Evolutionary conservation across 2,113 vertebrate genomes (phyloP), one percentile per base, ranked within the genome.

Genomic region (Athene noctua): DNA sequence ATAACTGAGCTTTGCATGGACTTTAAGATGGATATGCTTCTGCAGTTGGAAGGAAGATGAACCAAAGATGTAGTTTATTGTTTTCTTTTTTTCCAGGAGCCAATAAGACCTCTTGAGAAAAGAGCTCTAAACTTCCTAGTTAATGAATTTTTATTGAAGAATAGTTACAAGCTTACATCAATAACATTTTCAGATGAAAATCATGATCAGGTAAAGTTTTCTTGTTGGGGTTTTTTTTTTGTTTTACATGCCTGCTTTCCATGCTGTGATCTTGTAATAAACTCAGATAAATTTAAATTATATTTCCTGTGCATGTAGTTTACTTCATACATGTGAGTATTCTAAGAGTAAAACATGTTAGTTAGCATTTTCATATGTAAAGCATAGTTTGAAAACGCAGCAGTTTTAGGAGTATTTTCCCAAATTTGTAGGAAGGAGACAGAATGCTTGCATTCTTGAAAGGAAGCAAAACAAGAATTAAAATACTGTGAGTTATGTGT

Each of bases 181-280:
- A 99, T 99, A 98, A 99, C 99, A 12, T 99, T 99, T 98, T 99
- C 99, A 77, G 99, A 99, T 98, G 99, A 99, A 98, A 99, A 99
- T 95, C 99, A 99, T 94, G 99, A 99, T 97, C 99, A 99, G 99
- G 99, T 99, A 99, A 98, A 87, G 47, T 61, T 92, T 74, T 6
- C 15, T 71, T 68, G 26, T 1, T 26, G 30, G n/a, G 23, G 1
- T 30, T n/a, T 40, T 18, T 21, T 6, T 14, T 49, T 80, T 27
- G 36, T 66, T 77, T 47, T 21, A 15, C 8, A 8, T 5, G 1
- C 2, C 12, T 58, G 7, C 30, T 80, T 86, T 71, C 42, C 25
- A 1, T 84, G 52, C 71, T 89, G 30, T 68, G 36, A 44, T 85
- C 38, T 72, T 92, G 21, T 67, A 5, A 14, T 73, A 26, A 88